Evolutionary conservation across 2,888 invertebrate species (phyloP).

Genomic region (Endomychus coccineus): DNA sequence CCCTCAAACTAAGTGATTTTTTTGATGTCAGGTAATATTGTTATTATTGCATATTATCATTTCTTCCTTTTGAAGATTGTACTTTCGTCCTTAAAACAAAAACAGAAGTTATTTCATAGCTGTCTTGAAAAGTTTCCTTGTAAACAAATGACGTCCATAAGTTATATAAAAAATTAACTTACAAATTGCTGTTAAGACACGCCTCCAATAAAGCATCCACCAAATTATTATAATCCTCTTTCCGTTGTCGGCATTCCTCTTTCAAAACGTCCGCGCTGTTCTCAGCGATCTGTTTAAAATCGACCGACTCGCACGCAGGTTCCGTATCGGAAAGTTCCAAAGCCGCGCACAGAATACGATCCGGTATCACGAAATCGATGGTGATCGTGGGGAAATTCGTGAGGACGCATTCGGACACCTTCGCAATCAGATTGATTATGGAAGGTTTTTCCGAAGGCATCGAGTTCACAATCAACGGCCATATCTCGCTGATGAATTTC

Average conservation of each 20-base stretch:
- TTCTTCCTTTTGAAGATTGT: too few relatives aligned
- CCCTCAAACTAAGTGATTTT: too few relatives aligned
- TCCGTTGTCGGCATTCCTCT: conserved; percentile 44
- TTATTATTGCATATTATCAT: too few relatives aligned
- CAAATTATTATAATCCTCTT: conserved; percentile 47
- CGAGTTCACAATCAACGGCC: conserved; percentile 72
- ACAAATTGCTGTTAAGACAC: conserved; percentile 49
- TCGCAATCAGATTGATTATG: conserved; percentile 59
- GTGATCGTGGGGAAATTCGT: conserved; percentile 57
- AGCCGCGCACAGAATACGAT: conserved; percentile 48
- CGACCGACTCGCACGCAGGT: conserved; percentile 38
- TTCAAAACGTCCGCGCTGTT: conserved; percentile 38
- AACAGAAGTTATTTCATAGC: too few relatives aligned
- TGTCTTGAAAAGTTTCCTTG: too few relatives aligned
- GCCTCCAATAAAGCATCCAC: conserved; percentile 48
- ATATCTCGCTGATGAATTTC: conserved; percentile 60
- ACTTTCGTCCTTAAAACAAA: too few relatives aligned
- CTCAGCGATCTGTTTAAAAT: conserved; percentile 41
- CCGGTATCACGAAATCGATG: conserved; percentile 51
- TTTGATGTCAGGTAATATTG: too few relatives aligned
- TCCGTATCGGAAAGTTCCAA: conserved; percentile 41
- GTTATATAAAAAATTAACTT: too few relatives aligned
- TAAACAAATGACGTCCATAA: too few relatives aligned
- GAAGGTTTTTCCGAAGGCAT: conserved; percentile 81
- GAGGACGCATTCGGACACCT: conserved; percentile 49